phyloP scores from a whole-genome alignment of 2,888 invertebrate species.

The Spodoptera exigua region DNA sequence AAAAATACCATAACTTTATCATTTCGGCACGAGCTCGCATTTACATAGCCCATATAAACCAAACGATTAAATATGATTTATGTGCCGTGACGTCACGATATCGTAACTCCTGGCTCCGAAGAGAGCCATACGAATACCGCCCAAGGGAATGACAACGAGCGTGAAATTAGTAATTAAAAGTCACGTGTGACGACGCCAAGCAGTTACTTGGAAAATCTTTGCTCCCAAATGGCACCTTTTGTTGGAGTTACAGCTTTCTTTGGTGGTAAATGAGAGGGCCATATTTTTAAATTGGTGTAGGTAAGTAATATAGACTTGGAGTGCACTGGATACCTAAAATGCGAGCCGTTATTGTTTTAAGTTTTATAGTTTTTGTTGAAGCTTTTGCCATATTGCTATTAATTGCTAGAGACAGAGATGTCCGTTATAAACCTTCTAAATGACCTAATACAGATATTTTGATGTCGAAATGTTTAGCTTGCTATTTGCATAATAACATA shows the following conservation, averaged over 20 bases:
- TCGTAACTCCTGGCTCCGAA: conserved; percentile 61
- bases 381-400: too few relatives aligned
- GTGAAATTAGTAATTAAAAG: conserved; percentile 87
- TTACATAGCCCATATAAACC: conserved; percentile 71
- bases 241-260: conserved; percentile 41
- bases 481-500: too few relatives aligned
- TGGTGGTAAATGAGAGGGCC: conserved; percentile 33
- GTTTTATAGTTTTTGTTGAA: too few relatives aligned
- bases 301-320: background rate
- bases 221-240: conserved; percentile 54
- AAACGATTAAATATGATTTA: conserved; percentile 83
- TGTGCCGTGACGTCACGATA: conserved; percentile 76
- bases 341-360: too few relatives aligned
- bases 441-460: too few relatives aligned
- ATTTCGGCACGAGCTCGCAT: conserved; percentile 58
- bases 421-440: too few relatives aligned
- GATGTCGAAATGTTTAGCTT: too few relatives aligned
- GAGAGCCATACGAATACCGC: conserved; percentile 70
- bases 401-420: too few relatives aligned
- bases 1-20: conserved; percentile 55
- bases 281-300: conserved; percentile 42
- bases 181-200: conserved; percentile 72
- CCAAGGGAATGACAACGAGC: conserved; percentile 79
- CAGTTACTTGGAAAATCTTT: conserved; percentile 66
- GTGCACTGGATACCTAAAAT: background rate